These are phyloP conservation scores for Tribolium freemani DNA, from an alignment of 2,888 invertebrate species.

Conservation along the genomic window DNA sequence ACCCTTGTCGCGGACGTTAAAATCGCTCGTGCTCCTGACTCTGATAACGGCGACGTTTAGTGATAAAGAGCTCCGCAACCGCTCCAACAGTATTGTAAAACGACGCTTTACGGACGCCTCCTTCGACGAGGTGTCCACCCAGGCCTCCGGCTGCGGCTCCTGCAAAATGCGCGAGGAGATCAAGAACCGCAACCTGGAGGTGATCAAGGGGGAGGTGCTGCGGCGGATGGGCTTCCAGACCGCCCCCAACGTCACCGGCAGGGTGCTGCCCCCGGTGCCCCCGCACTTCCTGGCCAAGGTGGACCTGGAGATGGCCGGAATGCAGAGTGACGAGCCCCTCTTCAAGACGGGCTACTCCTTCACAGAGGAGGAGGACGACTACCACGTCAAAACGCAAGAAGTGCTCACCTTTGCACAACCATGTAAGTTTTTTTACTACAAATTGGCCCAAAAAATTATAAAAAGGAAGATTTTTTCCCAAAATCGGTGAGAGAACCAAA, in stretches of 20 bases:
- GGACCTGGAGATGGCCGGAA: slow-evolving; percentile 61
- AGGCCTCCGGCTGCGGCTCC: slow-evolving; percentile 67
- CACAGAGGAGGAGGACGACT: slow-evolving; percentile 76
- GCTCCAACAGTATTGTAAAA: slow-evolving; percentile 47
- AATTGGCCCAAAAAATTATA: too few species aligned
- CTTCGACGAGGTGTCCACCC: slow-evolving; percentile 31
- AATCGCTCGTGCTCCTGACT: slow-evolving; percentile 17
- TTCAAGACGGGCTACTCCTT: slow-evolving; percentile 68
- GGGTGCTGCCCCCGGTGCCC: slow-evolving; percentile 72
- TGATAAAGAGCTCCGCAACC: slow-evolving; percentile 45
- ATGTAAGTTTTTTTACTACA: slow-evolving; percentile 65
- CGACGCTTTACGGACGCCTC: slow-evolving; percentile 29
- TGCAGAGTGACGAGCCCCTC: slow-evolving; percentile 69
- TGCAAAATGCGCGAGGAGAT: slow-evolving; percentile 73
- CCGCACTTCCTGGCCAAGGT: slow-evolving; percentile 64
- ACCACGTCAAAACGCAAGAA: slow-evolving; percentile 77
- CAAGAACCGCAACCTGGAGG: slow-evolving; percentile 71
- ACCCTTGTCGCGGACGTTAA: slow-evolving; percentile 17
- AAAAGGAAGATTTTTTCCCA: too few species aligned
- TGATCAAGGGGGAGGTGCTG: slow-evolving; percentile 74
- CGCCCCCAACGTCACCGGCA: slow-evolving; percentile 74
- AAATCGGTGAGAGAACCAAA: too few species aligned
- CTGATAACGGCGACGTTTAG: slow-evolving; percentile 41
- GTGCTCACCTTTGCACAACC: slow-evolving; percentile 77
- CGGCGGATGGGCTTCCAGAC: slow-evolving; percentile 72